A percentile compares a stretch with the other conserved stretches of the same genome.
Conservation (phyloP, 2,797 vertebrate genomes). For the Podargus strigoides region DNA sequence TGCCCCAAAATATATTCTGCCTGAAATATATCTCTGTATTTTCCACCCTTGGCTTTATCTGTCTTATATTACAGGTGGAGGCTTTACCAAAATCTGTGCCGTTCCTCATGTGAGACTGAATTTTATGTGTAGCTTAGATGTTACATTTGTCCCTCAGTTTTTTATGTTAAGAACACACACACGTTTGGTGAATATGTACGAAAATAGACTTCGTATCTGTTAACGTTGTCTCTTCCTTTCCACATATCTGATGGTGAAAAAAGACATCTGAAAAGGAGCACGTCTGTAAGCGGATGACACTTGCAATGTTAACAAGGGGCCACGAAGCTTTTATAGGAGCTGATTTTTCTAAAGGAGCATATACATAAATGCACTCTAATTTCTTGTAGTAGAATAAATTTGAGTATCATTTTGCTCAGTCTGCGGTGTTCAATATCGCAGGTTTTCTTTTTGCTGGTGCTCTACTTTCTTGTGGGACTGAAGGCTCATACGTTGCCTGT, state of each 20-base stretch:
- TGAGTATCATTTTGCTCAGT: neutral
- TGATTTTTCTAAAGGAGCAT: neutral
- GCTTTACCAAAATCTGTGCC: neutral
- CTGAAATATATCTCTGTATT: neutral
- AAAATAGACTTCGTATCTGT: neutral
- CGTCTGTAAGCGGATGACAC: neutral
- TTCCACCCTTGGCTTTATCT: neutral
- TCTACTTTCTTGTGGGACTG: neutral
- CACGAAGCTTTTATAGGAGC: neutral
- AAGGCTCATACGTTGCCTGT: rapidly evolving
- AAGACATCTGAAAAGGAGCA: neutral
- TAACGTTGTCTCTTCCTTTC: neutral
- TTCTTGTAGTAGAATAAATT: neutral
- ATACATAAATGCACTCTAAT: neutral
- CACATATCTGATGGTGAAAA: neutral
- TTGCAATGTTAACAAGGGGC: neutral
- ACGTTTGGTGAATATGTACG: neutral
- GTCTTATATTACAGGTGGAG: neutral
- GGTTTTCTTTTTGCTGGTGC: neutral
- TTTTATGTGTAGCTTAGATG: neutral
- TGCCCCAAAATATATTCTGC: neutral
- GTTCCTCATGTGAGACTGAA: neutral
- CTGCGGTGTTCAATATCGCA: neutral
- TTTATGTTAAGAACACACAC: neutral
- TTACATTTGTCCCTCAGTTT: neutral